A percentile compares a stretch with the other conserved stretches of the same genome.
phyloP scores from a whole-genome alignment of 2,888 invertebrate species.

The Xylota sylvarum region DNA sequence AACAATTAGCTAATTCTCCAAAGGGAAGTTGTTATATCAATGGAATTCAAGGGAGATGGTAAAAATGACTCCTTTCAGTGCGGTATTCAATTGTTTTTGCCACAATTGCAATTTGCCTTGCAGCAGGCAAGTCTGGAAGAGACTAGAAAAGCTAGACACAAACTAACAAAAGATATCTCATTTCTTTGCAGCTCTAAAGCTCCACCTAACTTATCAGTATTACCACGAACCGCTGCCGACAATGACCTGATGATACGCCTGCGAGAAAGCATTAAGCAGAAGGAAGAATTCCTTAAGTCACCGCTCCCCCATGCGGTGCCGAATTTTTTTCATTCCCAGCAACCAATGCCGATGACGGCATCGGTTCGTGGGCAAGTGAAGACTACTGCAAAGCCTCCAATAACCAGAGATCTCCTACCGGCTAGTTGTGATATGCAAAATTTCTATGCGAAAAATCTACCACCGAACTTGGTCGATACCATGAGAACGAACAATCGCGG shows the following conservation, averaged over 20 bases:
- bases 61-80: slow-evolving; percentile 79
- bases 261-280: slow-evolving; percentile 94
- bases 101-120: slow-evolving; percentile 79
- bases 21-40: slow-evolving; percentile 34
- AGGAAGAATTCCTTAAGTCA: slow-evolving; percentile 94
- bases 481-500: slow-evolving; percentile 68
- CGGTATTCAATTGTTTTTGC: slow-evolving; percentile 80
- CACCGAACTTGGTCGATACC: slow-evolving; percentile 66
- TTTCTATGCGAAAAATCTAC: slow-evolving; percentile 79
- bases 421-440: slow-evolving; percentile 82
- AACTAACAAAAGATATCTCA: slow-evolving; percentile 4
- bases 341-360: slow-evolving; percentile 67
- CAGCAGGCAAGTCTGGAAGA: slow-evolving; percentile 78
- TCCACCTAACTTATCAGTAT: slow-evolving; percentile 84
- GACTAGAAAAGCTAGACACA: background rate
- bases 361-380: slow-evolving; percentile 78
- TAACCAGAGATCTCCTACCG: slow-evolving; percentile 79
- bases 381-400: slow-evolving; percentile 78
- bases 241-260: slow-evolving; percentile 88
- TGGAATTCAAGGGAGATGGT: slow-evolving; percentile 57
- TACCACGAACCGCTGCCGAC: slow-evolving; percentile 81
- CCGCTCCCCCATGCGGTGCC: slow-evolving; percentile 84
- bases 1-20: slow-evolving; percentile 1
- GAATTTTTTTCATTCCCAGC: slow-evolving; percentile 73
- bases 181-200: slow-evolving; percentile 81